Evolutionary conservation across 1,140 invertebrate genomes (phyloP).

Genomic region (Orius insidiosus): DNA sequence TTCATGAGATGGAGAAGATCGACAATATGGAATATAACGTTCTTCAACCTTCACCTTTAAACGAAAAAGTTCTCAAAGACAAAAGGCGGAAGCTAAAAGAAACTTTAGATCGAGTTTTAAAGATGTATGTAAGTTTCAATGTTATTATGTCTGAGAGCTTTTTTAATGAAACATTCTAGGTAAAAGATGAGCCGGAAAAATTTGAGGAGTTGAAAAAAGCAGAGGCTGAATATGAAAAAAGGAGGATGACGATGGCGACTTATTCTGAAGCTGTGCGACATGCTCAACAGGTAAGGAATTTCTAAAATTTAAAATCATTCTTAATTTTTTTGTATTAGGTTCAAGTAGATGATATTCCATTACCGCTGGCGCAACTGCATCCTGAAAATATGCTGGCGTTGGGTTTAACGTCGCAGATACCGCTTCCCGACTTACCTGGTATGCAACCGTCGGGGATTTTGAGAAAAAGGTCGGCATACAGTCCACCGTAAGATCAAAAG

Average conservation of each 20-base stretch:
- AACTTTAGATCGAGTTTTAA: constrained; percentile 82
- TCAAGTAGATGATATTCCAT: constrained; percentile 89
- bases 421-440: constrained; percentile 51
- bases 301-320: background rate
- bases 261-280: constrained; percentile 90
- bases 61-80: constrained; percentile 92
- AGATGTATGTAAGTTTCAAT: constrained; percentile 81
- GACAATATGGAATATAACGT: constrained; percentile 98
- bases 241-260: constrained; percentile 64
- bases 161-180: constrained; percentile 34
- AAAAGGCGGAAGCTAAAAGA: constrained; percentile 91
- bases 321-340: constrained; percentile 11
- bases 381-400: constrained; percentile 22
- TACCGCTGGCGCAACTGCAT: constrained; percentile 43
- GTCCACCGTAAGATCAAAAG: constrained; percentile 21
- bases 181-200: constrained; percentile 91
- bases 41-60: constrained; percentile 75
- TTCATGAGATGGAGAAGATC: constrained; percentile 93
- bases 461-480: constrained; percentile 51
- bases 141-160: constrained; percentile 6
- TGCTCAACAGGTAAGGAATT: constrained; percentile 78
- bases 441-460: constrained; percentile 41
- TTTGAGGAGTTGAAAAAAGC: constrained; percentile 79
- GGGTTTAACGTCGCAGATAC: constrained; percentile 55
- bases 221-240: constrained; percentile 84